Evolutionary conservation across 1,140 invertebrate species (phyloP).

Genomic region (Halesus radiatus): DNA sequence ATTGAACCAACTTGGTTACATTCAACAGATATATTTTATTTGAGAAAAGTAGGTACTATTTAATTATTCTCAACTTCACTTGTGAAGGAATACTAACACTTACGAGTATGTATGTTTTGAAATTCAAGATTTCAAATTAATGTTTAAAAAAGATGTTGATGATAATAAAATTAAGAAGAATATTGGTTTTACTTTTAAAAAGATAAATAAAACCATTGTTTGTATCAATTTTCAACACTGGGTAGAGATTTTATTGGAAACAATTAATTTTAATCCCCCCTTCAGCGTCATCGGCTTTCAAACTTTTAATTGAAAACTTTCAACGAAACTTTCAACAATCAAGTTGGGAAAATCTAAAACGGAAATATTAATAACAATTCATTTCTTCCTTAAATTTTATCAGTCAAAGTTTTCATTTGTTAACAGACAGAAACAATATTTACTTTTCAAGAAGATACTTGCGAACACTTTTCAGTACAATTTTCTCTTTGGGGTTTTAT

Average conservation of each 20-base stretch:
- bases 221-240: no score
- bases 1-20: no score
- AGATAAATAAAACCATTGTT: no score
- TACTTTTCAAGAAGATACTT: slow-evolving; percentile 6
- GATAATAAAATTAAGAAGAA: no score
- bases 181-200: no score
- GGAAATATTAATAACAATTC: background rate
- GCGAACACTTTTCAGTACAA: background rate
- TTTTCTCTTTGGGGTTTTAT: background rate
- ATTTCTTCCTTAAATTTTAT: slow-evolving; percentile 33
- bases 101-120: no score
- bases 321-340: background rate
- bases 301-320: slow-evolving; percentile 13
- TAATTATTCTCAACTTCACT: no score
- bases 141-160: no score
- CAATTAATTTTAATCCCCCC: background rate
- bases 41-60: no score
- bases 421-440: slow-evolving; percentile 20
- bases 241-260: background rate
- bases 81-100: no score
- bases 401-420: slow-evolving; percentile 36
- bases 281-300: background rate
- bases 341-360: background rate
- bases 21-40: no score
- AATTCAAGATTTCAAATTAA: no score